phyloP scores from a whole-genome alignment of 2,888 invertebrate genomes.

The Myopa tessellatipennis region DNA sequence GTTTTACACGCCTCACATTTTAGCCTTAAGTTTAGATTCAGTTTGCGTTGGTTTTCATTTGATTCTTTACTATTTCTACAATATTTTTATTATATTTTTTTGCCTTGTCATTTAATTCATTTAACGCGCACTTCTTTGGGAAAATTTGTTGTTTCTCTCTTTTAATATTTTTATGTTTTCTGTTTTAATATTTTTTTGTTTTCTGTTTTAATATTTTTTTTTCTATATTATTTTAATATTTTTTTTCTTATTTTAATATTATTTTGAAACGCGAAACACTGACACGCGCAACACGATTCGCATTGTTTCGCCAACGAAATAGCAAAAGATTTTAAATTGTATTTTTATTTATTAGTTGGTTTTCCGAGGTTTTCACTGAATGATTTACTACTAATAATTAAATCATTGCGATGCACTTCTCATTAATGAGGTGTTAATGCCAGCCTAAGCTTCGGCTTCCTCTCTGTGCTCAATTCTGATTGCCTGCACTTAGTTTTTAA shows the following conservation, averaged over 20 bases:
- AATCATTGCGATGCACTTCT: neutral
- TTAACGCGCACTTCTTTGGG: neutral
- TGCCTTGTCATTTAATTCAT: neutral
- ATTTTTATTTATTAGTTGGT: neutral
- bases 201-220: neutral
- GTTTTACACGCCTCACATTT: neutral
- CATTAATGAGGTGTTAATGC: constrained; percentile 31
- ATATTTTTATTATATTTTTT: constrained; percentile 4
- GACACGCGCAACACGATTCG: constrained; percentile 19
- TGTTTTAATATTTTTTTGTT: neutral
- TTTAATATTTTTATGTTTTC: neutral
- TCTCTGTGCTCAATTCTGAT: neutral
- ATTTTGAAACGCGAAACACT: neutral
- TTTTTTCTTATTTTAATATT: neutral
- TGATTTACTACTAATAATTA: neutral
- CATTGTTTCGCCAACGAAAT: neutral
- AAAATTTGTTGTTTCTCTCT: neutral
- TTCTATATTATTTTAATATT: neutral
- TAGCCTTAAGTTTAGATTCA: no score
- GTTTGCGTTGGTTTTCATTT: no score
- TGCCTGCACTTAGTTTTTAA: neutral
- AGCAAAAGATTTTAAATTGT: neutral
- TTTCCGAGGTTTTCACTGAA: neutral
- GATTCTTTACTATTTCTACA: neutral
- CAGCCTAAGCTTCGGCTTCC: neutral